Evolutionary conservation across 1,140 invertebrate species (phyloP), one percentile per base, ranked within the genome.

Genomic region (Bombus polaris): DNA sequence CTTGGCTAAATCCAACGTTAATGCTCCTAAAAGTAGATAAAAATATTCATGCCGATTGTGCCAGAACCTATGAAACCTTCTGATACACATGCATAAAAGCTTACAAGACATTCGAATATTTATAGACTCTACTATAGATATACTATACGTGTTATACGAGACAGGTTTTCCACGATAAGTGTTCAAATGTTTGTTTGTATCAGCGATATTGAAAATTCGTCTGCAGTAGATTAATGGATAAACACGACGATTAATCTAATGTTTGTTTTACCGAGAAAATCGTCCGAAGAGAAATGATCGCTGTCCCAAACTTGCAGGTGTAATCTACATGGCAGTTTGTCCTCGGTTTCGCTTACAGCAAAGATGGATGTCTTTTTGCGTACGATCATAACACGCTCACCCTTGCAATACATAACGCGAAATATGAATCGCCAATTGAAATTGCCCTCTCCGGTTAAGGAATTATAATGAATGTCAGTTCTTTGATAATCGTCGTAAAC

Each of bases 381-480:
- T 0, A 95, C 89, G 10, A 97, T 96, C 91, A 98, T 97, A 94
- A 97, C 97, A 90, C 97, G 96, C 93, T 98, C 98, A 3, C 97
- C 96, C 66, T 96, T 96, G 65, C 98, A 96, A 93, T 98, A 99
- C 74, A 97, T 96, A 89, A 99, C 97, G 18, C 96, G 96, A 92
- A 98, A 99, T 65, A 98, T 95, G 95, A 99, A 98, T 91, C 98
- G 95, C 98, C 98, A 99, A 94, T 99, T 99, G 94, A 99, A 99
- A 91, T 97, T 97, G 1, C 97, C 98, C 90, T 98, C 97, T 1
- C 98, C 98, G 2, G 96, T 97, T 53, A 97, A 90, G 10, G 97
- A 98, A 81, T 97, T 96, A 92, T 96, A 97, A 95, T 98, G 98
- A 75, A 98, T 96, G 95, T 98, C 98, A 5, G 98, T 98, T 42